Conservation (phyloP, 2,888 invertebrate genomes). For the Polia nebulosa region DNA sequence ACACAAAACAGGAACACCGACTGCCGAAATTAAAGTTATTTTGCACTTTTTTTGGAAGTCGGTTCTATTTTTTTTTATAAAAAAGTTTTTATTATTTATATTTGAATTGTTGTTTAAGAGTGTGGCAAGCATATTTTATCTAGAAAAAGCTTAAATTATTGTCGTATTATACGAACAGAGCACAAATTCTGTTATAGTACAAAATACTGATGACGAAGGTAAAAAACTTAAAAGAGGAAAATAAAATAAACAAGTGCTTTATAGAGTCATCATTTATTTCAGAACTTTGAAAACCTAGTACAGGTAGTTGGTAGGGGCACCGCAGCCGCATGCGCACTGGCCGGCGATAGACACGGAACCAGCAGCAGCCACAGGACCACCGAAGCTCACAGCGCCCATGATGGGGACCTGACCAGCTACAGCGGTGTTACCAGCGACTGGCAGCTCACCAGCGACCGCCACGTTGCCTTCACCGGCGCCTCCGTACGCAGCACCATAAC, state of each 20-base stretch:
- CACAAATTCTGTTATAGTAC: too few species aligned
- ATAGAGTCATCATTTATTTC: not conserved
- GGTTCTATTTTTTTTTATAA: too few species aligned
- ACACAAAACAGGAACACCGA: too few species aligned
- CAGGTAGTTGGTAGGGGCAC: conserved; percentile 1
- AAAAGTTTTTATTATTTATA: too few species aligned
- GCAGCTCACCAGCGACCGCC: conserved; percentile 61
- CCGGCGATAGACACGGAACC: conserved; percentile 65
- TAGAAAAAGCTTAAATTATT: too few species aligned
- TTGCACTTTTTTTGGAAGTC: too few species aligned
- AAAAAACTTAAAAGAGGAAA: not conserved
- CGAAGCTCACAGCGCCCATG: conserved; percentile 66
- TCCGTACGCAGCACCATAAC: conserved; percentile 39
- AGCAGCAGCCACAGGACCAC: conserved; percentile 60
- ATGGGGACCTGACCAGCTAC: conserved; percentile 69
- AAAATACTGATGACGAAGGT: not conserved
- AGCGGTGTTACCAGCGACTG: conserved; percentile 67
- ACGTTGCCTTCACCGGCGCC: conserved; percentile 58
- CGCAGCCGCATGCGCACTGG: conserved; percentile 66
- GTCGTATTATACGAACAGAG: too few species aligned
- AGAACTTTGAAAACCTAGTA: not conserved
- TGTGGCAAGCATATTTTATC: too few species aligned
- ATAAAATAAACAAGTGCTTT: not conserved
- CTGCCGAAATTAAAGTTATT: too few species aligned
- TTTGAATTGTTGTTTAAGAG: too few species aligned